Conservation (phyloP, 2,888 invertebrate genomes). For the Crocallis elinguaria region DNA sequence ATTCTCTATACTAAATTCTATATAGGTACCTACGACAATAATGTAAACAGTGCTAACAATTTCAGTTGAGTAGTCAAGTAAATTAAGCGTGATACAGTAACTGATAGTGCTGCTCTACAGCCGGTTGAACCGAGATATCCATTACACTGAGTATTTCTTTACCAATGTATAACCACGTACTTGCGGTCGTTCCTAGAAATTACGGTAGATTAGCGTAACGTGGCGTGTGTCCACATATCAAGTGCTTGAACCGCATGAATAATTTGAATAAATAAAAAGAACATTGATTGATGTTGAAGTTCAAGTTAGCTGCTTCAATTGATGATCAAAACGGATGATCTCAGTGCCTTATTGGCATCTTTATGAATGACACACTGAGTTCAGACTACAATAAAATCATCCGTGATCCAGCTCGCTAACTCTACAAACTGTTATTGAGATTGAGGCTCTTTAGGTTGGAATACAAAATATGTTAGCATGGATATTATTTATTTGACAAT, state of each 20-base stretch:
- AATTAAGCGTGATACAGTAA: slow-evolving; percentile 33
- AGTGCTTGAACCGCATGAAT: slow-evolving; percentile 2
- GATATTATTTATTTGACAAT: too few relatives aligned
- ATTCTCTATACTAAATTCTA: neutral
- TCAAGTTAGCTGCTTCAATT: neutral
- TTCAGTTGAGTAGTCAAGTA: slow-evolving; percentile 15
- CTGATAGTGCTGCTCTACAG: slow-evolving; percentile 21
- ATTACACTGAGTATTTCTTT: slow-evolving; percentile 38
- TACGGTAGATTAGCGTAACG: slow-evolving; percentile 16
- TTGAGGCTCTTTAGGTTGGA: neutral
- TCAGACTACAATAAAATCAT: slow-evolving; percentile 10
- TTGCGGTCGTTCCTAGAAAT: slow-evolving; percentile 50
- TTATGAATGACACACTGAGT: slow-evolving; percentile 64
- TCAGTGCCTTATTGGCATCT: slow-evolving; percentile 68
- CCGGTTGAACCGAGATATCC: slow-evolving; percentile 24
- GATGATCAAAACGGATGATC: slow-evolving; percentile 63
- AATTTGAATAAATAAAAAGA: neutral
- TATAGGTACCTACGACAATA: neutral
- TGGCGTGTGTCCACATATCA: neutral
- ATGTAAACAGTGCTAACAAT: neutral
- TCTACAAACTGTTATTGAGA: slow-evolving; percentile 10
- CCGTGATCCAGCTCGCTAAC: slow-evolving; percentile 14
- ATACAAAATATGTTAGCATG: too few relatives aligned
- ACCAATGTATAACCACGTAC: slow-evolving; percentile 39
- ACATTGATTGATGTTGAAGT: neutral